Base-by-base conservation (phyloP, 1,140 invertebrate genomes). In the Lucilia sericata region DNA sequence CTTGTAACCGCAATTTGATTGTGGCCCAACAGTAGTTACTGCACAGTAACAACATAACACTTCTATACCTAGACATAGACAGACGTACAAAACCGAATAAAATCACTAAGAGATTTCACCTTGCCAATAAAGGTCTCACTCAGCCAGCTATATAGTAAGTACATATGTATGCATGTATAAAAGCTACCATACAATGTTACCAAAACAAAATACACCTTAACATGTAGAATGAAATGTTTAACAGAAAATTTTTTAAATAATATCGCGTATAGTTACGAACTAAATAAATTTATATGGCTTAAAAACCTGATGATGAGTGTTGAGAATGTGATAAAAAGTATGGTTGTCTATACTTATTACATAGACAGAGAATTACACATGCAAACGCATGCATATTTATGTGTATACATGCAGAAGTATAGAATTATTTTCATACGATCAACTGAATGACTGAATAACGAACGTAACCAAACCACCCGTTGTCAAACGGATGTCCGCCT, bases 1-100 rank as follows among this genome's bases (percentile, higher is more conserved):
- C 55, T 82, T 81, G 80, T 84, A 82, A 84, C 84, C 84, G 74
- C 84, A 84, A 84, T 82, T 84, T 74, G 84, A 82, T 84, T 84
- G 81, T 84, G 84, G 84, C 80, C 78, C 80, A 81, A 49, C 81
- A 84, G 80, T 42, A 84, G 80, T 42, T 42, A 5, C 42, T 42
- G 42, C 42, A 42, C 42, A 42, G 42, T 42, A 42, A 82, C 42
- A 21, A 30, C 25, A 30, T 2, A 30, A 42, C 74, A 42, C 9
- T 78, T 25, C 42, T 21, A 51, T 49, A 1, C 9, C 8, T 17
- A 78, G 17, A 17, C 76, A 12, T 36, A n/a, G 25, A 49, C 19
- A 80, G 42, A 21, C 76, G 9, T 42, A 17, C 76, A 80, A 25
- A 80, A 21, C 42, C 47, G 49, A 80, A 80, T 49, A 51, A 80